phyloP scores from a whole-genome alignment of 1,140 invertebrate species.

The Geopemphigus sp. region DNA sequence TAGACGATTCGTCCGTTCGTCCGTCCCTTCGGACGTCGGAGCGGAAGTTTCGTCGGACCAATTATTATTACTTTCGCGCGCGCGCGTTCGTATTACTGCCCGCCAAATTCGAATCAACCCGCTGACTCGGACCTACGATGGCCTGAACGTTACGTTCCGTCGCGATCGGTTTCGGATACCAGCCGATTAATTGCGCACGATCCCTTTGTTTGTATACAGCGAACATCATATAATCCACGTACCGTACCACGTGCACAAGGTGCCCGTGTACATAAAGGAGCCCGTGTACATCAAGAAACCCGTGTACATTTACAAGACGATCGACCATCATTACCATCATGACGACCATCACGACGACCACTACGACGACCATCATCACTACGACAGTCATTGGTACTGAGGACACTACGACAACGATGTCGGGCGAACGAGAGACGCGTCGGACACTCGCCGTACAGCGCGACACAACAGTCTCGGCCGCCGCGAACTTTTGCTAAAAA shows the following conservation, averaged over 20 bases:
- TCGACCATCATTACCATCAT: slow-evolving; percentile 44
- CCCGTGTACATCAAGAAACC: slow-evolving; percentile 46
- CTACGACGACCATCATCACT: slow-evolving; percentile 19
- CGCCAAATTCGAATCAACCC: neutral
- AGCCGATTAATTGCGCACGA: too few species aligned
- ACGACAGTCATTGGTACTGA: slow-evolving; percentile 35
- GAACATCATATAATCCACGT: slow-evolving; percentile 48
- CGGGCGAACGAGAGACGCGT: too few species aligned
- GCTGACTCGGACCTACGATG: neutral
- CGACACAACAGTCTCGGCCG: too few species aligned
- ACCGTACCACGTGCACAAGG: slow-evolving; percentile 42
- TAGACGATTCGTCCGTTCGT: too few species aligned
- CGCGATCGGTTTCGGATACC: too few species aligned
- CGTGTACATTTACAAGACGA: slow-evolving; percentile 35
- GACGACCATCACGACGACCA: slow-evolving; percentile 17
- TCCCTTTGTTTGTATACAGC: neutral
- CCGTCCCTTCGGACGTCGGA: neutral
- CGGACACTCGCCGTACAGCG: too few species aligned
- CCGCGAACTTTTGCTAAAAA: too few species aligned
- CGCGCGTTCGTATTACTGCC: neutral
- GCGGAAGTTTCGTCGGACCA: neutral
- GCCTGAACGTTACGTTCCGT: neutral
- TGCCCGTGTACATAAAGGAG: slow-evolving; percentile 33
- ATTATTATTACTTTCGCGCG: neutral
- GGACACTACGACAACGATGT: too few species aligned